Evolutionary conservation across 2,888 invertebrate species (phyloP).

Genomic region (Oxyscelio sp.): DNA sequence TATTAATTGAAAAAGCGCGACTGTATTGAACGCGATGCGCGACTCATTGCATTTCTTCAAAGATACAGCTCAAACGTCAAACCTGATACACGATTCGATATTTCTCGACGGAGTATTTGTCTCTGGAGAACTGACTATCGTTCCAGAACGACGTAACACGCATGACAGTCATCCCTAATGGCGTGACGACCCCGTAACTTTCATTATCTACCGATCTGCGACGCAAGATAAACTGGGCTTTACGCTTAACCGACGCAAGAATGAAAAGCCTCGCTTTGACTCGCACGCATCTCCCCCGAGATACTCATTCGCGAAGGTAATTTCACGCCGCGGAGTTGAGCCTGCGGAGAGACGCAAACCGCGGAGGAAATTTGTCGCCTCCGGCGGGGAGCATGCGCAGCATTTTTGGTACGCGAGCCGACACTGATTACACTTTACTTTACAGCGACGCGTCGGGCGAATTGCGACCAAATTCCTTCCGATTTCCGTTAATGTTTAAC

Average conservation of each 20-base stretch:
- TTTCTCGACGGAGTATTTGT: conserved; percentile 68
- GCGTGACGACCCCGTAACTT: conserved; percentile 70
- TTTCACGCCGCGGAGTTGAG: conserved; percentile 57
- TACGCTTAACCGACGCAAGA: conserved; percentile 70
- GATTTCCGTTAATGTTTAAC: not conserved
- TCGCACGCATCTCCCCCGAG: conserved; percentile 68
- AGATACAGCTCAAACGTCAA: conserved; percentile 53
- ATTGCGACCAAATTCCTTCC: conserved; percentile 1
- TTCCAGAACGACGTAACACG: conserved; percentile 70
- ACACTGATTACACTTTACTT: conserved; percentile 61
- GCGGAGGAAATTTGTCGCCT: conserved; percentile 43
- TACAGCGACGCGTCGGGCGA: conserved; percentile 25
- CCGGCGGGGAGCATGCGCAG: conserved; percentile 28
- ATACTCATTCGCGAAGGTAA: conserved; percentile 72
- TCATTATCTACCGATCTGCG: conserved; percentile 73
- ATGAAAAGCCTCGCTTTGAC: conserved; percentile 72
- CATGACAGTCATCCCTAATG: conserved; percentile 69
- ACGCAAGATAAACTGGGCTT: conserved; percentile 72
- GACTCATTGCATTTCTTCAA: conserved; percentile 23
- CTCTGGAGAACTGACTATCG: conserved; percentile 69
- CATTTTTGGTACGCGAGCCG: conserved; percentile 49
- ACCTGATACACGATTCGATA: conserved; percentile 70
- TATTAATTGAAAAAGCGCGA: conserved; percentile 40
- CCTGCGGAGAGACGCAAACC: conserved; percentile 42
- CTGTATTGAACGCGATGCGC: not conserved